Conservation (phyloP, 2,797 vertebrate genomes). For the Eremophila alpestris region DNA sequence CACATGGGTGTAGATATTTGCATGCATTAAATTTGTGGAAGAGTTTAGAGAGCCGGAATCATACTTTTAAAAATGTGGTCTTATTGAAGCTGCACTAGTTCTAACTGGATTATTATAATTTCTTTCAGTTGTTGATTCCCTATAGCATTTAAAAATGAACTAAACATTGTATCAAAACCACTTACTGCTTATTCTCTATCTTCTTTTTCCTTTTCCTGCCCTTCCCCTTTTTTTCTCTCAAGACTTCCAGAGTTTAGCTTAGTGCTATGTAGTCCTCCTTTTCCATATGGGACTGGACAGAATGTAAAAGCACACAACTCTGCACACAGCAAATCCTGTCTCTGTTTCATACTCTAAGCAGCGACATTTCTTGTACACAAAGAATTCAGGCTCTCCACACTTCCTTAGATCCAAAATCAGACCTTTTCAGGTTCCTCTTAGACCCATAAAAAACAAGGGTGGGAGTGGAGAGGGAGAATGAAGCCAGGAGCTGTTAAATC, state of each 20-base stretch:
- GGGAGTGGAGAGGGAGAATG: background rate
- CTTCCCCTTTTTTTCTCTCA: background rate
- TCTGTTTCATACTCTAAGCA: background rate
- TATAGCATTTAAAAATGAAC: background rate
- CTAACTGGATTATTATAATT: constrained; percentile 11
- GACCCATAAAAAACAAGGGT: background rate
- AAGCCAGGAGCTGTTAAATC: background rate
- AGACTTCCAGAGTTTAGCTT: background rate
- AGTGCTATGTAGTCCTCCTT: background rate
- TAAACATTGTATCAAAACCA: background rate
- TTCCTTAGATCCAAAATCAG: background rate
- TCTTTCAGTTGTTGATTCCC: constrained; percentile 3
- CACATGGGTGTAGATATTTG: background rate
- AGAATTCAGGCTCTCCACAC: background rate
- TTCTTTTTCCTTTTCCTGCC: background rate
- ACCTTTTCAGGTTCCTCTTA: background rate
- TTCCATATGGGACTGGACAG: background rate
- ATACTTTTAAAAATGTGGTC: constrained; percentile 15
- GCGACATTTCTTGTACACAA: accelerated
- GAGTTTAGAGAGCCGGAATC: constrained; percentile 15
- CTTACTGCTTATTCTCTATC: background rate
- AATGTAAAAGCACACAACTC: background rate
- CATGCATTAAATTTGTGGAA: constrained; percentile 22
- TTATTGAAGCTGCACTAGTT: constrained; percentile 14
- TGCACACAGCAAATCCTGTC: background rate